A percentile compares a stretch with the other conserved stretches of the same genome.
These are phyloP conservation scores for Alloscopus bannaensis DNA, from an alignment of 2,888 invertebrate genomes.

Conservation along the genomic window DNA sequence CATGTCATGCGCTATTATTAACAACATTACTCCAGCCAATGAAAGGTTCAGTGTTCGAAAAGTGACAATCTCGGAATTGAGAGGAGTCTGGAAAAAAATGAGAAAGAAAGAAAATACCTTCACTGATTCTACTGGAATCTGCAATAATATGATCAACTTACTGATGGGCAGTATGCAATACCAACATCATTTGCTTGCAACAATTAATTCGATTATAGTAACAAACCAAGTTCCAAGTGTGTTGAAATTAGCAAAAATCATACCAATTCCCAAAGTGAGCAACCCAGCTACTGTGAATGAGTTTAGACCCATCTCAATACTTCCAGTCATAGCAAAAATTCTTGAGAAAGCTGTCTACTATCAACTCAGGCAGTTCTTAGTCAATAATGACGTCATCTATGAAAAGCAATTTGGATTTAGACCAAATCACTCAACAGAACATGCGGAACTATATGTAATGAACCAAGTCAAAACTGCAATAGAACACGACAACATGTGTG, in stretches of 20 bases:
- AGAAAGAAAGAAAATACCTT: too few species aligned
- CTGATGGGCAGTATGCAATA: background rate
- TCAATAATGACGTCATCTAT: constrained; percentile 7
- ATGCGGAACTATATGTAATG: constrained; percentile 29
- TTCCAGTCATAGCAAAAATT: constrained; percentile 38
- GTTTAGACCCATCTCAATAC: background rate
- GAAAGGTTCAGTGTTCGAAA: background rate
- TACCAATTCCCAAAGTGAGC: background rate
- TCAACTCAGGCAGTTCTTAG: background rate
- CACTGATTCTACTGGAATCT: too few species aligned
- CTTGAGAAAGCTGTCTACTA: constrained; percentile 30
- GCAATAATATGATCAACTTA: background rate
- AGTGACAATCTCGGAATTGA: background rate
- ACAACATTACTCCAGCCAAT: background rate
- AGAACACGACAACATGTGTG: background rate
- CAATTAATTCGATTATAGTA: background rate
- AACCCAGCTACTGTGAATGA: background rate
- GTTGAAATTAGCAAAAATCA: background rate
- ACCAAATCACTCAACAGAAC: constrained; percentile 23
- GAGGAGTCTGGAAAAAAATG: background rate
- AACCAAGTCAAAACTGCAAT: background rate
- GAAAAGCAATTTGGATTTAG: constrained; percentile 44
- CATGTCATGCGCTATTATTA: background rate
- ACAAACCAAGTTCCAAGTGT: background rate
- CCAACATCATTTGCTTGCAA: background rate